phyloP scores from a whole-genome alignment of 2,888 invertebrate species.

The Caenorhabditis sp. region DNA sequence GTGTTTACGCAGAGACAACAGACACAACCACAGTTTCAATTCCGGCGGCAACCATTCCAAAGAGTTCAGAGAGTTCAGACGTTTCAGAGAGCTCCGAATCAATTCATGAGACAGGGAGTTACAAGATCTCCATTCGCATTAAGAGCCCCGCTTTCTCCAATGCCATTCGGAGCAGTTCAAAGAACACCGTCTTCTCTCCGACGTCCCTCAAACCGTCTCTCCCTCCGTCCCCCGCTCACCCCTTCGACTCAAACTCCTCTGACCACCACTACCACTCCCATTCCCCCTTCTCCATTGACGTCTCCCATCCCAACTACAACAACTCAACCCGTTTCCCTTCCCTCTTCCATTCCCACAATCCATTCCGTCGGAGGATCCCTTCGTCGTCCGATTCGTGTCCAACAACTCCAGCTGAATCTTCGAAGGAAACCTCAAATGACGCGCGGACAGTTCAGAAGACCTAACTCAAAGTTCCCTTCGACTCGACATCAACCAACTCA shows the following conservation, averaged over 20 bases:
- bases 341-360: slow-evolving; percentile 12
- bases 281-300: slow-evolving; percentile 5
- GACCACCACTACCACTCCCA: slow-evolving; percentile 28
- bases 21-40: slow-evolving; percentile 26
- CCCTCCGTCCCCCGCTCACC: slow-evolving; percentile 20
- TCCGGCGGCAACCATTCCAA: slow-evolving; percentile 18
- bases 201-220: slow-evolving; percentile 23
- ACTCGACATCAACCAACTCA: slow-evolving; percentile 53
- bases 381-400: slow-evolving; percentile 41
- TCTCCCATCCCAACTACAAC: slow-evolving; percentile 25
- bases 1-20: slow-evolving; percentile 22
- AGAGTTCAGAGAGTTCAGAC: slow-evolving; percentile 15
- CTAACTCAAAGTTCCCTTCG: slow-evolving; percentile 28
- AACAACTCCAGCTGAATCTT: slow-evolving; percentile 43
- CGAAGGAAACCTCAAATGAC: slow-evolving; percentile 55
- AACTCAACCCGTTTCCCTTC: slow-evolving; percentile 3
- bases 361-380: slow-evolving; percentile 40
- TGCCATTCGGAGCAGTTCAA: slow-evolving; percentile 59
- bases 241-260: slow-evolving; percentile 7
- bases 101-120: slow-evolving; percentile 7
- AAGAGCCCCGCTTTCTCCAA: slow-evolving; percentile 46
- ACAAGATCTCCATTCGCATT: slow-evolving; percentile 17
- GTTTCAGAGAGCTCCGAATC: slow-evolving; percentile 6
- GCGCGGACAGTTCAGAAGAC: slow-evolving; percentile 48
- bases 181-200: slow-evolving; percentile 14